Conservation (phyloP, 1,140 invertebrate genomes). For the Frieseomelitta varia region DNA sequence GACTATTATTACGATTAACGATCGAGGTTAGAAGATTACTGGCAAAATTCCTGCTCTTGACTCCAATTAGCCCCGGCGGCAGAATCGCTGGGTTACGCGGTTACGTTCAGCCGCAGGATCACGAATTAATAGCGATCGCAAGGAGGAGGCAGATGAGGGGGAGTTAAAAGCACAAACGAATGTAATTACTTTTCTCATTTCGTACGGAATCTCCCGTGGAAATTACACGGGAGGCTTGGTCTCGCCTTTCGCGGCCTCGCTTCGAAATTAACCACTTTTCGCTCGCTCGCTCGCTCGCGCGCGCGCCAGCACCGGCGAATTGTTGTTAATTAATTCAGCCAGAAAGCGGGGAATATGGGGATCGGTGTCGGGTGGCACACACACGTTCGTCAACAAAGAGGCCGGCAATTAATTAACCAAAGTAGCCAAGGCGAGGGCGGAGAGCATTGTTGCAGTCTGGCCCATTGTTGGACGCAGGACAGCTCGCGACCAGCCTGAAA, state of each 20-base stretch:
- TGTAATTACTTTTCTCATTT: conserved; percentile 27
- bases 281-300: conserved; percentile 9
- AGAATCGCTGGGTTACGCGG: not conserved
- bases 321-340: conserved; percentile 62
- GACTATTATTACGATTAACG: not conserved
- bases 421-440: conserved; percentile 42
- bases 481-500: conserved; percentile 39
- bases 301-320: conserved; percentile 10
- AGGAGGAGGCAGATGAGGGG: no score
- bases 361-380: conserved; percentile 44
- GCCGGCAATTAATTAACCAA: conserved; percentile 65
- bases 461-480: conserved; percentile 53
- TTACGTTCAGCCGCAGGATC: not conserved
- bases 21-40: not conserved
- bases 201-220: conserved; percentile 3
- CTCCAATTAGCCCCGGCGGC: not conserved
- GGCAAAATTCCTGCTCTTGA: not conserved
- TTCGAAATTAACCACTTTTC: conserved; percentile 54
- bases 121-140: conserved; percentile 16
- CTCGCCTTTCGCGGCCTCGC: not conserved
- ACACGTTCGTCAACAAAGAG: conserved; percentile 63
- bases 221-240: not conserved
- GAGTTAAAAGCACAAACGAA: not conserved
- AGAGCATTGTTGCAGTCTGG: conserved; percentile 56
- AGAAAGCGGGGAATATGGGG: conserved; percentile 51